Evolutionary conservation across 2,113 vertebrate species (phyloP).

Genomic region (Agelaius phoeniceus): DNA sequence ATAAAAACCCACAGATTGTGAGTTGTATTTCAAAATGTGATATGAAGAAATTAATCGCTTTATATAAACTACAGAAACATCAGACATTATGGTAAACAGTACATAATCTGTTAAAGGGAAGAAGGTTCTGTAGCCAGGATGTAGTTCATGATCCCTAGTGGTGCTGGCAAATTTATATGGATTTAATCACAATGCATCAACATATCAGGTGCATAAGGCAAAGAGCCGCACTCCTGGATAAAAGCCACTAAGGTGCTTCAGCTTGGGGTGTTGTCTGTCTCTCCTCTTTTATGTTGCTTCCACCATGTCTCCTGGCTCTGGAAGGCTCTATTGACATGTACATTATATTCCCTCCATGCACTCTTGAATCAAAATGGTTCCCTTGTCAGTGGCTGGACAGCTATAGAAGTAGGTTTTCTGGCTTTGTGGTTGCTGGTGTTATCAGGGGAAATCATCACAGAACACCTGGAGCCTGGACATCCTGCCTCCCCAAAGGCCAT

Average conservation of each 20-base stretch:
- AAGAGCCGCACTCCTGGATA: background rate
- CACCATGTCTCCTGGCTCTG: background rate
- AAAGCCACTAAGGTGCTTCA: background rate
- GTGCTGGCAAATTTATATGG: background rate
- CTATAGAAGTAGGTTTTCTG: background rate
- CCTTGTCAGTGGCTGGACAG: background rate
- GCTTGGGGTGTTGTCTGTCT: background rate
- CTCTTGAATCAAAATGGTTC: background rate
- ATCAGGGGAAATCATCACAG: background rate
- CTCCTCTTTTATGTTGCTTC: background rate
- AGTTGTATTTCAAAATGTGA: background rate
- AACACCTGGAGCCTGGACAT: background rate
- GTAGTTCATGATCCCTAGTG: background rate
- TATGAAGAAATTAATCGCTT: background rate
- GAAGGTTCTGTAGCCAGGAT: background rate
- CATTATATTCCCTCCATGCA: background rate
- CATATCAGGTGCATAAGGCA: background rate
- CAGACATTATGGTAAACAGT: background rate
- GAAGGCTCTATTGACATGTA: background rate
- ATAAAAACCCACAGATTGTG: background rate
- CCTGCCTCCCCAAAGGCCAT: background rate
- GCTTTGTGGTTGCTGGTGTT: background rate
- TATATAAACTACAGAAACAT: background rate
- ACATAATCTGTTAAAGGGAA: background rate
- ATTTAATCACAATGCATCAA: background rate